A percentile compares a stretch with the other conserved stretches of the same genome.
Evolutionary conservation across 2,113 vertebrate species (phyloP).

Genomic region (Misgurnus anguillicaudatus): DNA sequence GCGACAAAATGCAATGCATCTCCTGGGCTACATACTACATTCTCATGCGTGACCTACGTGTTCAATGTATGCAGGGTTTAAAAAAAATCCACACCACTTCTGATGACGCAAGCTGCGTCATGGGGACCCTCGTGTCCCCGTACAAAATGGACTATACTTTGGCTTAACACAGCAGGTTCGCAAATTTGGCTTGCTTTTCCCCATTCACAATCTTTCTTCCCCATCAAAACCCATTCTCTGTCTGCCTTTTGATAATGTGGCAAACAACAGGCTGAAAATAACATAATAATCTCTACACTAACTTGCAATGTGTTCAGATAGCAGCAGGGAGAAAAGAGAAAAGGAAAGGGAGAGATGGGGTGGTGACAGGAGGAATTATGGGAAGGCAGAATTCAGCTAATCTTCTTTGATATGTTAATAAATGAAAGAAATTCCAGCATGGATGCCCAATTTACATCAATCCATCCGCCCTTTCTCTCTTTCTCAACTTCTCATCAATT

Average conservation of each 20-base stretch:
- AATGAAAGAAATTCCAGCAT: slow-evolving; percentile 10
- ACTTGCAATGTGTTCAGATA: slow-evolving; percentile 71
- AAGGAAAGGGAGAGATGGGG: slow-evolving; percentile 37
- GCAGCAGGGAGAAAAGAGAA: slow-evolving; percentile 55
- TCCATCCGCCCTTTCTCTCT: slow-evolving; percentile 12
- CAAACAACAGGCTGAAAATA: background rate
- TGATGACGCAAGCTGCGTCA: too few relatives aligned
- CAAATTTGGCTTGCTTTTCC: background rate
- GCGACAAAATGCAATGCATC: too few relatives aligned
- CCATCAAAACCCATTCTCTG: too few relatives aligned
- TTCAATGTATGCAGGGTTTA: too few relatives aligned
- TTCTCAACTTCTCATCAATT: background rate
- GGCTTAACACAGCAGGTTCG: too few relatives aligned
- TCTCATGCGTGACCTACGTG: too few relatives aligned
- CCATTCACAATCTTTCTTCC: too few relatives aligned
- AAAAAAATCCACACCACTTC: too few relatives aligned
- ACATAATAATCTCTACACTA: slow-evolving; percentile 56
- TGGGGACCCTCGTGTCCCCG: too few relatives aligned
- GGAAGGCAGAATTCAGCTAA: slow-evolving; percentile 31
- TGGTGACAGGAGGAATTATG: slow-evolving; percentile 35
- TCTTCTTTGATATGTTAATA: slow-evolving; percentile 31
- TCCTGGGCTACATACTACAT: too few relatives aligned
- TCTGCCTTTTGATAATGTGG: background rate
- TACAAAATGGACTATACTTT: too few relatives aligned
- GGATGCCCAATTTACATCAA: slow-evolving; percentile 26